Conservation (phyloP, 1,140 invertebrate genomes). For the Glossosoma conforme region DNA sequence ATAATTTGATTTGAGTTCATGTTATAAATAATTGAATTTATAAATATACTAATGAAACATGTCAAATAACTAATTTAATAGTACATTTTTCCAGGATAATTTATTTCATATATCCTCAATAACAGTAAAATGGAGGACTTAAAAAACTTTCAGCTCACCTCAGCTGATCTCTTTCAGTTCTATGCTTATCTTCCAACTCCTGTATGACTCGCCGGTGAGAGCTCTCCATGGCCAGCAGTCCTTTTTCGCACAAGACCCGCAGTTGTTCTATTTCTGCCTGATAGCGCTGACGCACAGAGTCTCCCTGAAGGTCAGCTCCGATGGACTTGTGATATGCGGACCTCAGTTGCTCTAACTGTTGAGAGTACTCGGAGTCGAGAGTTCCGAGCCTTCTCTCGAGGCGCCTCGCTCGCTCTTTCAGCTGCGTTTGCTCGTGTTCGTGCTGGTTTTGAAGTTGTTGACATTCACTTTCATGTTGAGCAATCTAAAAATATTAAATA, state of each 20-base stretch:
- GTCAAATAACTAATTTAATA: no score
- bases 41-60: not conserved
- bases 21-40: no score
- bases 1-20: no score
- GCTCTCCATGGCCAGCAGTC: constrained; percentile 80
- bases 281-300: constrained; percentile 69
- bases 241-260: constrained; percentile 78
- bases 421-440: constrained; percentile 42
- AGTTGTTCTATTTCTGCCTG: constrained; percentile 84
- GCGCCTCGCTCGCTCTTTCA: constrained; percentile 59
- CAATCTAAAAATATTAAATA: no score
- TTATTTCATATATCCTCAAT: no score
- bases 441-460: constrained; percentile 32
- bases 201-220: constrained; percentile 79
- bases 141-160: no score
- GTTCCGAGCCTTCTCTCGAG: constrained; percentile 63
- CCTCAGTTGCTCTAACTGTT: constrained; percentile 67
- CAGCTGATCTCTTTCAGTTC: constrained; percentile 66
- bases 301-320: constrained; percentile 56
- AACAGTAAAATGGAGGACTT: no score
- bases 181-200: constrained; percentile 81
- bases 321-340: constrained; percentile 59
- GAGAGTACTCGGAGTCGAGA: constrained; percentile 71
- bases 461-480: constrained; percentile 24
- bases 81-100: no score